Conservation (phyloP, 2,113 vertebrate genomes). For the Donacobius atricapilla region DNA sequence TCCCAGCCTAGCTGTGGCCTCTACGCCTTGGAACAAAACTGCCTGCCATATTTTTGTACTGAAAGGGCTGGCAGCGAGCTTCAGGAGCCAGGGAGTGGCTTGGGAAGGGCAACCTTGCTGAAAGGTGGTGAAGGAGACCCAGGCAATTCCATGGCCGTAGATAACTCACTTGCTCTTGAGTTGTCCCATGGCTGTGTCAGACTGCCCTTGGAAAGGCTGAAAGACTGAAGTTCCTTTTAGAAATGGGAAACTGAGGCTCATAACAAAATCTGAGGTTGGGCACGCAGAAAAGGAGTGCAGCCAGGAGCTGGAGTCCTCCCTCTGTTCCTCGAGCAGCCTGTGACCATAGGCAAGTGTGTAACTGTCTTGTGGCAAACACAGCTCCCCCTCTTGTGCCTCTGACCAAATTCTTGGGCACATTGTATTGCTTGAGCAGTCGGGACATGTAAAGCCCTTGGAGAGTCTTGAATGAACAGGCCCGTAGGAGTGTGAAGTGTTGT, state of each 20-base stretch:
- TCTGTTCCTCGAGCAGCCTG: not conserved
- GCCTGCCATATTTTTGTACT: not conserved
- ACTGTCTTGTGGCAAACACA: not conserved
- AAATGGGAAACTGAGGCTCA: not conserved
- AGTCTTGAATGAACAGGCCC: constrained; percentile 25
- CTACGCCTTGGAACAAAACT: fast-evolving
- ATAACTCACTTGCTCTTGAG: not conserved
- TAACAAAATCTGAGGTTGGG: not conserved
- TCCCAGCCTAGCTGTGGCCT: not conserved
- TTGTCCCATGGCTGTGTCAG: not conserved
- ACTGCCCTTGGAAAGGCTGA: not conserved
- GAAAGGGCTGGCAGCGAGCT: not conserved
- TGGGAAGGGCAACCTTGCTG: not conserved
- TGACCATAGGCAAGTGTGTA: not conserved
- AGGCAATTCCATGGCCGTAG: fast-evolving
- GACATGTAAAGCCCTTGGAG: constrained; percentile 13
- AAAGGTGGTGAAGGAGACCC: not conserved
- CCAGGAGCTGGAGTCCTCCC: not conserved
- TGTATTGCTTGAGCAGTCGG: not conserved
- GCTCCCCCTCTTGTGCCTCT: not conserved
- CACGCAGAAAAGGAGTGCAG: not conserved
- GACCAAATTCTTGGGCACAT: constrained; percentile 9
- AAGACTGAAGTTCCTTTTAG: not conserved
- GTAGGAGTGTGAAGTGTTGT: not conserved
- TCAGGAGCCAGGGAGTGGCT: not conserved